phyloP scores from a whole-genome alignment of 1,140 invertebrate species.

The Orius insidiosus region DNA sequence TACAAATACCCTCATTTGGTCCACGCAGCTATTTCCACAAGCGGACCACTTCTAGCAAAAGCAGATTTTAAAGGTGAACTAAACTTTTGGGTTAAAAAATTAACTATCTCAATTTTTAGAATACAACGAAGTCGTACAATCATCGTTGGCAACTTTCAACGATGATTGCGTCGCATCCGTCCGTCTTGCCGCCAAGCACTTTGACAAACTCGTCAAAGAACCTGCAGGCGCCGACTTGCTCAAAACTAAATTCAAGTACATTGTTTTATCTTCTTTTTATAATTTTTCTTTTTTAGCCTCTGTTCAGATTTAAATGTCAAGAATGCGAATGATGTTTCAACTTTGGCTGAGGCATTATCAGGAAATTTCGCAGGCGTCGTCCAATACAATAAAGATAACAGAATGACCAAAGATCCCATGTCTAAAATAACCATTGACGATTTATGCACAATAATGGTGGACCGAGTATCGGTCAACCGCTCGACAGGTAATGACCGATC shows the following conservation, averaged over 20 bases:
- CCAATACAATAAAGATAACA: slow-evolving; percentile 90
- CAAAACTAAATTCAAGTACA: slow-evolving; percentile 3
- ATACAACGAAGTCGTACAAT: slow-evolving; percentile 55
- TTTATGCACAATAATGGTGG: slow-evolving; percentile 43
- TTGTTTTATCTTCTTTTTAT: slow-evolving; percentile 14
- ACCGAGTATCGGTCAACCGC: slow-evolving; percentile 35
- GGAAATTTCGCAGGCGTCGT: slow-evolving; percentile 72
- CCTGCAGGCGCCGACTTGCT: slow-evolving; percentile 1
- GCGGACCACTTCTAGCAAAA: slow-evolving; percentile 68
- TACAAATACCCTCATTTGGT: slow-evolving; percentile 81
- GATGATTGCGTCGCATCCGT: slow-evolving; percentile 44
- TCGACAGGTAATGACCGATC: slow-evolving; percentile 43
- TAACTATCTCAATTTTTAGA: slow-evolving; percentile 42
- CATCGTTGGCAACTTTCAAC: slow-evolving; percentile 42
- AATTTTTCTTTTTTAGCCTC: slow-evolving; percentile 35
- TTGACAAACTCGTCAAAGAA: slow-evolving; percentile 26
- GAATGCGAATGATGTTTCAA: slow-evolving; percentile 52
- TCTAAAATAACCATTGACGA: slow-evolving; percentile 12
- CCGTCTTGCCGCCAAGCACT: slow-evolving; percentile 39
- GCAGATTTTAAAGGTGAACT: slow-evolving; percentile 57
- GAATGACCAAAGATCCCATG: slow-evolving; percentile 23
- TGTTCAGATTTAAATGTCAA: slow-evolving; percentile 55
- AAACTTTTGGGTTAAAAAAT: neutral
- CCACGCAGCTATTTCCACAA: slow-evolving; percentile 67
- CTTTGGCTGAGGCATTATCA: slow-evolving; percentile 63